Percentiles rank a stretch among this genome's conserved stretches.
Evolutionary conservation across 2,113 vertebrate genomes (phyloP).

Genomic region (Siniperca knerii): DNA sequence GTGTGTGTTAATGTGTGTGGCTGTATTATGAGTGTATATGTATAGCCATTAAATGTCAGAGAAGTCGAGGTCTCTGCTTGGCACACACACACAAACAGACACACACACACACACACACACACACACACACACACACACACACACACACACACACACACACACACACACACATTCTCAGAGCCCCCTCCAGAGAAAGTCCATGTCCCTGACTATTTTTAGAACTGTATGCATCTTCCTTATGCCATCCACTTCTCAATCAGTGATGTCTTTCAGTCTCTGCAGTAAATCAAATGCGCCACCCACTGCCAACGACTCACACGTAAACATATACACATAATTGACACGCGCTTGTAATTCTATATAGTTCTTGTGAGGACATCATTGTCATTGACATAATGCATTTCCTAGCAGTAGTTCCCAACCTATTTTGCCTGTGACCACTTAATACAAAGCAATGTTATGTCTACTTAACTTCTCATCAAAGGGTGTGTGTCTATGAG

Average conservation of each 20-base stretch:
- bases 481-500: too few species aligned
- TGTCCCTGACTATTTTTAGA: slow-evolving; percentile 75
- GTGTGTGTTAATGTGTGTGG: slow-evolving; percentile 18
- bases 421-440: not conserved
- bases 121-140: slow-evolving; percentile 21
- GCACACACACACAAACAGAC: slow-evolving; percentile 2
- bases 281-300: slow-evolving; percentile 38
- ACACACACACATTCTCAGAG: slow-evolving; percentile 7
- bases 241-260: slow-evolving; percentile 62
- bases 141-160: slow-evolving; percentile 11
- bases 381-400: not conserved
- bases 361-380: not conserved
- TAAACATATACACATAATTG: not conserved
- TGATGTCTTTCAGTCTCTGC: slow-evolving; percentile 44
- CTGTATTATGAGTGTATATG: not conserved
- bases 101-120: slow-evolving; percentile 30
- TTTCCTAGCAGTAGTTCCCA: not conserved
- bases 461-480: not conserved
- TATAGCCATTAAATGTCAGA: slow-evolving; percentile 39
- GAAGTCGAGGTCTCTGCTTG: slow-evolving; percentile 22
- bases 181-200: slow-evolving; percentile 60
- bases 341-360: not conserved
- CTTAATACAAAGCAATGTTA: not conserved
- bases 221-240: slow-evolving; percentile 43
- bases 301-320: slow-evolving; percentile 15